These are phyloP conservation scores for Cordilura impudica DNA, from an alignment of 2,888 invertebrate species.

Conservation along the genomic window DNA sequence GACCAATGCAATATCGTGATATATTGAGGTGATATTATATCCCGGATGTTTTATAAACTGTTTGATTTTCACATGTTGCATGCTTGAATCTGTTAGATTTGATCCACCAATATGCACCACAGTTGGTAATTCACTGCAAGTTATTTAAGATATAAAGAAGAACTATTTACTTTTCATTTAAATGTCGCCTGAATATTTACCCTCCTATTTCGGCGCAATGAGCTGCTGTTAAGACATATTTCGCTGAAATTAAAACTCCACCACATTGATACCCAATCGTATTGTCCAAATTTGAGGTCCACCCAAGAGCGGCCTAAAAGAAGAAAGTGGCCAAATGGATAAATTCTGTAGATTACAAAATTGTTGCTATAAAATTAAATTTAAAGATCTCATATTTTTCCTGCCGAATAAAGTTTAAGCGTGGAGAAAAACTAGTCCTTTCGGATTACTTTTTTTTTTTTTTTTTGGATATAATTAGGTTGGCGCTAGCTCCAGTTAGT, in stretches of 20 bases:
- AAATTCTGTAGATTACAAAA: too few relatives aligned
- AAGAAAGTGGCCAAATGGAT: too few relatives aligned
- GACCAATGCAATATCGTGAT: slow-evolving; percentile 65
- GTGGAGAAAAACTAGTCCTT: too few relatives aligned
- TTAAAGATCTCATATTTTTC: too few relatives aligned
- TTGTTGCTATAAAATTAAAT: too few relatives aligned
- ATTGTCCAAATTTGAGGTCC: slow-evolving; percentile 53
- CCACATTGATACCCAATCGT: slow-evolving; percentile 62
- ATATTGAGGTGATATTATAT: slow-evolving; percentile 48
- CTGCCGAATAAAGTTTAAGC: too few relatives aligned
- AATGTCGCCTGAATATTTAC: slow-evolving; percentile 39
- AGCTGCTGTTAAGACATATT: slow-evolving; percentile 66
- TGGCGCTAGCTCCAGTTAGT: too few relatives aligned
- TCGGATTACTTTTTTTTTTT: too few relatives aligned
- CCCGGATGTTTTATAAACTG: slow-evolving; percentile 58
- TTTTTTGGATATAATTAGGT: too few relatives aligned
- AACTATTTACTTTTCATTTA: not conserved
- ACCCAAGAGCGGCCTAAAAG: slow-evolving; percentile 65
- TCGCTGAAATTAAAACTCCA: slow-evolving; percentile 62
- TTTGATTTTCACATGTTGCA: slow-evolving; percentile 41
- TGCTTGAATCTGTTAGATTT: slow-evolving; percentile 58
- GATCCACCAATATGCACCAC: slow-evolving; percentile 60
- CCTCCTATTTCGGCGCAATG: slow-evolving; percentile 65
- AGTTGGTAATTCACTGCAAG: slow-evolving; percentile 51
- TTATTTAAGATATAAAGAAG: not conserved